Evolutionary conservation across 2,888 invertebrate species (phyloP).

Genomic region (Plemyria rubiginata): DNA sequence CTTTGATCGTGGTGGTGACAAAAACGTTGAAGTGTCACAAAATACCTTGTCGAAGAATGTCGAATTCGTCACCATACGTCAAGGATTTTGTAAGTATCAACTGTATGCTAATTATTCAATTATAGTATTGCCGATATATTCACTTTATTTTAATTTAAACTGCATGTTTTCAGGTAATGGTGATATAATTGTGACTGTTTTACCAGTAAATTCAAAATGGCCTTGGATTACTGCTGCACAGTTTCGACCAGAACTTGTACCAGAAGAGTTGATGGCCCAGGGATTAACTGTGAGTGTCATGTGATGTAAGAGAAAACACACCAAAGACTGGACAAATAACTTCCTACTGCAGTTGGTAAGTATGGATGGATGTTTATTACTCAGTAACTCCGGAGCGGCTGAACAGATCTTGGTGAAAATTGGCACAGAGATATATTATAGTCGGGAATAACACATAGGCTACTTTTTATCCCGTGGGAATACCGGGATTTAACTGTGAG

Average conservation of each 20-base stretch:
- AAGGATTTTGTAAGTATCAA: conserved; percentile 81
- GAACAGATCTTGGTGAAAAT: too few relatives aligned
- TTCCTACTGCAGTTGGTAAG: too few relatives aligned
- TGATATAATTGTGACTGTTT: conserved; percentile 94
- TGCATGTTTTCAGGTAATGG: conserved; percentile 89
- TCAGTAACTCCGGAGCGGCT: too few relatives aligned
- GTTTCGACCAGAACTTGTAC: conserved; percentile 96
- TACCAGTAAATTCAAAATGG: conserved; percentile 95
- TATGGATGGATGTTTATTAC: too few relatives aligned
- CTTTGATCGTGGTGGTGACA: conserved; percentile 85
- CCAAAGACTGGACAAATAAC: too few relatives aligned
- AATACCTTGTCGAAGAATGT: conserved; percentile 72
- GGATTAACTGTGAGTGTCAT: conserved; percentile 90
- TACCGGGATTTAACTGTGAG: too few relatives aligned
- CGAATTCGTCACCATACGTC: conserved; percentile 82
- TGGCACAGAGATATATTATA: too few relatives aligned
- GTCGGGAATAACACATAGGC: too few relatives aligned
- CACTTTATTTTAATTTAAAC: neutral
- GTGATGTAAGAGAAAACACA: neutral
- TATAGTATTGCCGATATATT: conserved; percentile 15
- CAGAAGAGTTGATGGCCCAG: conserved; percentile 97
- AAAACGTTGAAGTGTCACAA: conserved; percentile 65
- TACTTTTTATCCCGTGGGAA: too few relatives aligned
- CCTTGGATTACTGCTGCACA: conserved; percentile 97
- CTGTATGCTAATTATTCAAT: conserved; percentile 32